Percentiles rank a stretch among this genome's conserved stretches.
These are phyloP conservation scores for Calliopsis andreniformis DNA, from an alignment of 1,140 invertebrate genomes.

Conservation along the genomic window DNA sequence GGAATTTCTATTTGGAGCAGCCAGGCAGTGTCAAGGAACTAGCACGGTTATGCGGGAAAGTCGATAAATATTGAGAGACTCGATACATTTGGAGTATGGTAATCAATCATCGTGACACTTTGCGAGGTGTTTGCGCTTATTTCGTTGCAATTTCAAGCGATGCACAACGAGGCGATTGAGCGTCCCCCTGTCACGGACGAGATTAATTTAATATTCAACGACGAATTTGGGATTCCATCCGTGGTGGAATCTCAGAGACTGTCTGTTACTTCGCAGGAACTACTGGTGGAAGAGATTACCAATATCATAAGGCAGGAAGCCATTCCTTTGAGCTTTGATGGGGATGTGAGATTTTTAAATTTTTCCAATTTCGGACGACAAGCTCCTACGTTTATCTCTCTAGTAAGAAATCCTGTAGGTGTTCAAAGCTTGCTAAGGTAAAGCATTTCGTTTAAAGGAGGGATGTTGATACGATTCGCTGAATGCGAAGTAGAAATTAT, in stretches of 20 bases:
- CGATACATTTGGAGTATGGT: not conserved
- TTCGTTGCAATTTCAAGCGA: not conserved
- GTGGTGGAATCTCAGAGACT: not conserved
- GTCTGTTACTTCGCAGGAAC: slow-evolving; percentile 77
- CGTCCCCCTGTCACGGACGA: not conserved
- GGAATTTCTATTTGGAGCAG: slow-evolving; percentile 13
- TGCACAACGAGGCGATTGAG: too few relatives aligned
- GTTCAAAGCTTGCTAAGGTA: slow-evolving; percentile 73
- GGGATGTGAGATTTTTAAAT: slow-evolving; percentile 85
- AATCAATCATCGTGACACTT: slow-evolving; percentile 7
- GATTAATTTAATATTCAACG: not conserved
- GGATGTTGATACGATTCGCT: not conserved
- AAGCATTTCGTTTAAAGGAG: not conserved
- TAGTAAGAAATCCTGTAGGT: slow-evolving; percentile 85
- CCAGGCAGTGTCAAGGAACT: too few relatives aligned
- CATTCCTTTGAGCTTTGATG: slow-evolving; percentile 84
- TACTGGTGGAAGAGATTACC: slow-evolving; percentile 82
- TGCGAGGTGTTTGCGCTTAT: not conserved
- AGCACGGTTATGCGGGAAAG: not conserved
- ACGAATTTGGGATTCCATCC: not conserved
- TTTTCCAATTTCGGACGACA: slow-evolving; percentile 84
- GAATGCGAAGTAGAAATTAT: too few relatives aligned
- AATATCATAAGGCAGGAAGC: slow-evolving; percentile 82
- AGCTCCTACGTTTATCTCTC: slow-evolving; percentile 85
- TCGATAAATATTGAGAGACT: slow-evolving; percentile 19